Evolutionary conservation across 35 echinoderm and acorn worm genomes (phyloP).

Genomic region (Heliocidaris tuberculata): DNA sequence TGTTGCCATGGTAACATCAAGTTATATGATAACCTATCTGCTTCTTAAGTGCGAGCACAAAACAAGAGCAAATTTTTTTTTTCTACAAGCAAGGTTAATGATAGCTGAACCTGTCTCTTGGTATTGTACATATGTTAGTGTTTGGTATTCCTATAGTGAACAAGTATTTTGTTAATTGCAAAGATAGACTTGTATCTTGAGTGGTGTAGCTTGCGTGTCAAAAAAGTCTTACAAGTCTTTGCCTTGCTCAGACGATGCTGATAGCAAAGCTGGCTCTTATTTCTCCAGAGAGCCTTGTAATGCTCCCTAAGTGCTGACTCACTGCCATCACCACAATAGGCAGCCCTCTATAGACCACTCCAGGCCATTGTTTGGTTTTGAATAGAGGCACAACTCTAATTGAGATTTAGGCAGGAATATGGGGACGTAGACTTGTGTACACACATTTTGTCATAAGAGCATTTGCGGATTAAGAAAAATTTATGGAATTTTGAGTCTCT

Average conservation of each 20-base stretch:
- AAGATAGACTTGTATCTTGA: neutral
- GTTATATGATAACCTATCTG: neutral
- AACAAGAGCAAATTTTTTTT: neutral
- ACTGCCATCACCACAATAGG: conserved; percentile 18
- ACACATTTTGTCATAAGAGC: neutral
- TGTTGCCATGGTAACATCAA: neutral
- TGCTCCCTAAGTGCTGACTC: conserved; percentile 31
- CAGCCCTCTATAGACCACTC: conserved; percentile 41
- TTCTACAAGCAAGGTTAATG: neutral
- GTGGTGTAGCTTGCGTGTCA: neutral
- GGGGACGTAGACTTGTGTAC: conserved; percentile 15
- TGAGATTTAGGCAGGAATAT: neutral
- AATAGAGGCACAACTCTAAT: conserved; percentile 23
- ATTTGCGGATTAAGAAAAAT: neutral
- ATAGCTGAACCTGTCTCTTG: neutral
- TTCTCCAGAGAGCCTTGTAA: conserved; percentile 30
- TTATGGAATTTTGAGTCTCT: neutral
- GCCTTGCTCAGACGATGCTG: neutral
- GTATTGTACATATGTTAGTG: neutral
- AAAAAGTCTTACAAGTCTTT: neutral
- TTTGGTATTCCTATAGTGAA: neutral
- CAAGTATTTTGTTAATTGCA: neutral
- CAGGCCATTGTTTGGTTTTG: conserved; percentile 33
- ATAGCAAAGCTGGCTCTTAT: conserved; percentile 1
- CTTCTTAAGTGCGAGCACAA: neutral